Evolutionary conservation across 2,797 vertebrate genomes (phyloP).

Genomic region (Darevskia nairensis): DNA sequence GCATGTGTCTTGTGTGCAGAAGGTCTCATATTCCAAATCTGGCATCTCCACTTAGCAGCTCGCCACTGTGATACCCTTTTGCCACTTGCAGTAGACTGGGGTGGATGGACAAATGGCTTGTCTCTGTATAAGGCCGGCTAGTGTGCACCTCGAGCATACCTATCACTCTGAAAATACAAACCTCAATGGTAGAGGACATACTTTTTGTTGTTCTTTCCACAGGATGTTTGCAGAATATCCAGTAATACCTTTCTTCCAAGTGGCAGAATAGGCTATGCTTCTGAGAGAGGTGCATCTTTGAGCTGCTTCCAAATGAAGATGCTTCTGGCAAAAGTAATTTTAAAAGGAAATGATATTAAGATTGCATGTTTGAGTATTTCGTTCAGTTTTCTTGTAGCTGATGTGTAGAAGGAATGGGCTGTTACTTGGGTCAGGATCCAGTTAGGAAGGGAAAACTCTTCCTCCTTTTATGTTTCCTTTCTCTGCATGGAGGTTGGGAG

Average conservation of each 20-base stretch:
- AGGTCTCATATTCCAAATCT: background rate
- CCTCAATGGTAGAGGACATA: background rate
- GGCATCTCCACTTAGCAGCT: background rate
- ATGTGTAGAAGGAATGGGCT: background rate
- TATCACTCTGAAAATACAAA: background rate
- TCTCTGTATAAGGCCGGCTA: background rate
- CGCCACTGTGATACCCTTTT: too few relatives aligned
- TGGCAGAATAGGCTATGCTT: background rate
- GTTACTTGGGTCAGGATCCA: background rate
- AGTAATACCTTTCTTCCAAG: background rate
- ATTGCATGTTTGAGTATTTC: background rate
- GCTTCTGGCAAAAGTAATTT: background rate
- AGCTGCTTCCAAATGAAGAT: background rate
- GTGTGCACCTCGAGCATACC: background rate
- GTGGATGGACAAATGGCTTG: background rate
- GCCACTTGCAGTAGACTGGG: too few relatives aligned
- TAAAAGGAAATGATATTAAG: background rate
- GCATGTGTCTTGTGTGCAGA: background rate
- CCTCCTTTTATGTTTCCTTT: background rate
- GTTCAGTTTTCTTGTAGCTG: background rate
- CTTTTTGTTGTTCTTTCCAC: background rate
- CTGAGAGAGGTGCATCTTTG: background rate
- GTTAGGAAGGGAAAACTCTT: background rate
- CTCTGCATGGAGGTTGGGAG: background rate
- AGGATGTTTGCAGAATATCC: background rate